Base-by-base conservation (phyloP, 1,140 invertebrate genomes). In the Dryas iulia region DNA sequence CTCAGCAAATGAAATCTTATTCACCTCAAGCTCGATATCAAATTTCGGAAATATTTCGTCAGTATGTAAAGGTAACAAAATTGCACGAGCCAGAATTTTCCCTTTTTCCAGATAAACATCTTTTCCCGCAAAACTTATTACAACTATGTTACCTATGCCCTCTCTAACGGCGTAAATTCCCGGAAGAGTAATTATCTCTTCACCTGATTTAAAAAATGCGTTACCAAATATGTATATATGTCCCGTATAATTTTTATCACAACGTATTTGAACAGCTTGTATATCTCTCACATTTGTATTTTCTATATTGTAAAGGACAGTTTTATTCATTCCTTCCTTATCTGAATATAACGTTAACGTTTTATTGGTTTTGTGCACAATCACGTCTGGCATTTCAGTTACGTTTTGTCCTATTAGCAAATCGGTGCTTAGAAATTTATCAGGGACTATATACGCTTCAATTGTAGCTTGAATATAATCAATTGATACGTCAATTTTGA, bases 361-460 rank as follows among this genome's bases (percentile, higher is more conserved):
- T 23, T 70, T 21, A 18, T 54, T 66, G 12, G 21, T 71, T 63
- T 76, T 71, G 1, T 54, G 39, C 10, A 73, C 62, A 5, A 66
- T 10, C 33, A 76, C n/a, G 28, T 73, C 64, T 18, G 58, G 26
- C 39, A 69, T 65, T 58, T 73, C 71, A 10, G 76, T 77, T 59
- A 72, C 71, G 0, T 65, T 71, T 24, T 77, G 76, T 12, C 72
- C 76, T 11, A 77, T 1, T 2, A 77, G 11, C 18, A 77, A 25
- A 35, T 70, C 65, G 3, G 74, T 59, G 14, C 59, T 30, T 18
- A 76, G 25, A 6, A 59, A 58, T 8, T 66, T n/a, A 63, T 73
- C 73, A 3, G 67, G 64, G 0, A 76, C 72, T 6, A 76, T 23
- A 3, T 71, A 24, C 0, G 39, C 30, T 31, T 71, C 53, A 28